phyloP scores from a whole-genome alignment of 2,113 vertebrate species.

The Egretta garzetta region DNA sequence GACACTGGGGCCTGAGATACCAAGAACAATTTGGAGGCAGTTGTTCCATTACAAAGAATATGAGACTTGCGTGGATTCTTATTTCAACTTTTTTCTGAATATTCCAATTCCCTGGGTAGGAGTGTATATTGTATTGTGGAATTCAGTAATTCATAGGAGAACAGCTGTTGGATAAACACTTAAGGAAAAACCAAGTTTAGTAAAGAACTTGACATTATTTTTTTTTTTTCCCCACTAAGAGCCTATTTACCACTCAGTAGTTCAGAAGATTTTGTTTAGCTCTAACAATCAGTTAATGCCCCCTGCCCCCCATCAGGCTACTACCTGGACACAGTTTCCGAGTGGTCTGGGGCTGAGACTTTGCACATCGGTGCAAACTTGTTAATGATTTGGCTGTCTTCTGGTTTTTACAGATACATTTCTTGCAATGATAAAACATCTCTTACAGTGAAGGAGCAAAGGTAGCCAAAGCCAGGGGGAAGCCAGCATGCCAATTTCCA shows the following conservation, averaged over 20 bases:
- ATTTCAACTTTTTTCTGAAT: not conserved
- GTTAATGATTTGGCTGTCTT: not conserved
- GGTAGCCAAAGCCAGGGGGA: not conserved
- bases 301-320: not conserved
- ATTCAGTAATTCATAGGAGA: not conserved
- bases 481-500: not conserved
- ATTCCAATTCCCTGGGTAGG: not conserved
- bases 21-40: not conserved
- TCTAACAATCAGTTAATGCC: not conserved
- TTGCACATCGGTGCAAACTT: not conserved
- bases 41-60: not conserved
- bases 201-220: not conserved
- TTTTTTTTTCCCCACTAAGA: not conserved
- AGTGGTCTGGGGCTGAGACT: not conserved
- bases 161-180: not conserved
- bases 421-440: not conserved
- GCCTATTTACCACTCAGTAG: not conserved
- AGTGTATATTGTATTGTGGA: not conserved
- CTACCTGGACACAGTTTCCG: not conserved
- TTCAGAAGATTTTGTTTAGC: not conserved
- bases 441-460: not conserved
- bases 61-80: not conserved
- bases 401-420: not conserved
- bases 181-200: not conserved
- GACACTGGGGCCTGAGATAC: not conserved